Evolutionary conservation across 2,797 vertebrate species (phyloP).

Genomic region (Pygocentrus nattereri): DNA sequence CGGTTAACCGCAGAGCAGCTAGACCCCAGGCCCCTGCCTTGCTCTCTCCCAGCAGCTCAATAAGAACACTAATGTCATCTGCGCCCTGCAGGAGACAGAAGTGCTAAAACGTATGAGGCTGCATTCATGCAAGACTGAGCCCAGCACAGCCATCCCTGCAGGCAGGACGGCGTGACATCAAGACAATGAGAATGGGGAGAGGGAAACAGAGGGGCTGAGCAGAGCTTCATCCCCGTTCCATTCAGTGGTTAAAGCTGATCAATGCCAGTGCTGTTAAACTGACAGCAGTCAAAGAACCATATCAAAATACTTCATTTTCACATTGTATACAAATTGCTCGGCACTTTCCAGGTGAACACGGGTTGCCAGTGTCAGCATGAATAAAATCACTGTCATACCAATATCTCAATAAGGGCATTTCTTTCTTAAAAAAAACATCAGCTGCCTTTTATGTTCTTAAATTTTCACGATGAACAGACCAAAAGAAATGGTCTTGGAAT

Average conservation of each 20-base stretch:
- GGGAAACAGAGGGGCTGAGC: constrained; percentile 30
- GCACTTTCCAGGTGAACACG: too few relatives aligned
- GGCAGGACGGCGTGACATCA: constrained; percentile 31
- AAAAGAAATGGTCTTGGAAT: too few relatives aligned
- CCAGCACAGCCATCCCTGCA: not conserved
- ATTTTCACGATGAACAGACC: too few relatives aligned
- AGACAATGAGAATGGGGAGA: constrained; percentile 47
- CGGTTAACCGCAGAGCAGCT: constrained; percentile 70
- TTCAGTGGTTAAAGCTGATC: constrained; percentile 37
- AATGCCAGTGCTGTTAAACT: constrained; percentile 17
- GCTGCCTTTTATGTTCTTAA: too few relatives aligned
- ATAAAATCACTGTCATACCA: not conserved
- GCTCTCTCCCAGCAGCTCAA: constrained; percentile 51
- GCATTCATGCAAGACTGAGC: constrained; percentile 30
- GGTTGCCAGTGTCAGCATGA: too few relatives aligned
- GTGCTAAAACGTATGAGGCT: constrained; percentile 33
- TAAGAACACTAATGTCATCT: constrained; percentile 43
- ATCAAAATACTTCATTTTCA: not conserved
- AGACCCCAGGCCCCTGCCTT: constrained; percentile 51
- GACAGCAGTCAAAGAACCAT: not conserved
- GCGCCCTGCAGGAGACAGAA: constrained; percentile 40
- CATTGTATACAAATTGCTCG: not conserved
- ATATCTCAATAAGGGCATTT: not conserved
- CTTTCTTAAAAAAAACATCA: too few relatives aligned
- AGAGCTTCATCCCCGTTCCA: constrained; percentile 9